A percentile compares a stretch with the other conserved stretches of the same genome.
phyloP scores from a whole-genome alignment of 2,888 invertebrate genomes.

The Brachylomia viminalis region DNA sequence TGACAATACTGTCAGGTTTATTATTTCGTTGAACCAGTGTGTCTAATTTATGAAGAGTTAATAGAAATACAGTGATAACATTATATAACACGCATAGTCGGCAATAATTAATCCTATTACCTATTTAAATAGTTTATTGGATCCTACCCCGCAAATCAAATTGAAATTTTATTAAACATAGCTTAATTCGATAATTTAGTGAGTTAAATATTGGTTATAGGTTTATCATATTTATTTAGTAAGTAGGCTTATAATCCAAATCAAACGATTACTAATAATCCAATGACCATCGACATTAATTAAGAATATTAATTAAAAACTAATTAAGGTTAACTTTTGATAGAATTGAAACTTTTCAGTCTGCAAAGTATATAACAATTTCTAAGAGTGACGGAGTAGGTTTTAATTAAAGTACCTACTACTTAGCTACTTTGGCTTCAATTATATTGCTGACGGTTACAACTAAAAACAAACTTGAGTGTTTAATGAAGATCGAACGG shows the following conservation, averaged over 20 bases:
- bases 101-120: neutral
- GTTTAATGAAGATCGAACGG: constrained; percentile 64
- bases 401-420: constrained; percentile 48
- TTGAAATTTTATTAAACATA: neutral
- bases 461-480: constrained; percentile 62
- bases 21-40: too few relatives aligned
- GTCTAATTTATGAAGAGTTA: too few relatives aligned
- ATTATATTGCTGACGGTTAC: constrained; percentile 43
- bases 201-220: neutral
- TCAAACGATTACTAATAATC: constrained; percentile 8
- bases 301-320: constrained; percentile 32
- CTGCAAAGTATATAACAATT: constrained; percentile 42
- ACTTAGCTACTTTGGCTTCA: constrained; percentile 44
- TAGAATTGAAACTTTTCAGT: constrained; percentile 41
- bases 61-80: neutral
- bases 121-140: neutral
- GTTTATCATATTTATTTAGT: neutral
- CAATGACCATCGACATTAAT: constrained; percentile 19
- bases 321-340: constrained; percentile 26
- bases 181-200: neutral
- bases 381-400: constrained; percentile 37
- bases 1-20: too few relatives aligned
- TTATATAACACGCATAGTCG: neutral
- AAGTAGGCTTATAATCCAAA: neutral
- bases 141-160: neutral